Conservation (phyloP, 2,888 invertebrate species). For the Celastrina argiolus region DNA sequence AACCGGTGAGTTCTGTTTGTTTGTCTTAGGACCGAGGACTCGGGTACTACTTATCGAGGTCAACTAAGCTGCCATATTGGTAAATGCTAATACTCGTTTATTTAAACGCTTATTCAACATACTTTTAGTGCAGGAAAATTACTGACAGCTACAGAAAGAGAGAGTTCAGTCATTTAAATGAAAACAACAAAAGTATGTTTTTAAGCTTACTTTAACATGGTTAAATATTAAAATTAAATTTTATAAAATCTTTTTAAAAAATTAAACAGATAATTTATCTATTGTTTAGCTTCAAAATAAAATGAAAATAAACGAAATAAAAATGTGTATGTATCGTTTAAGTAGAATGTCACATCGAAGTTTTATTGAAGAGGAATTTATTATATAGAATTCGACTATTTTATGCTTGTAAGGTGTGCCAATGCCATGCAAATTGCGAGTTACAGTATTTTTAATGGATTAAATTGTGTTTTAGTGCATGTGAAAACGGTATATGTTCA, state of each 20-base stretch:
- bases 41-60: conserved; percentile 49
- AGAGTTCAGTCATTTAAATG: conserved; percentile 31
- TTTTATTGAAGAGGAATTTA: not conserved
- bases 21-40: conserved; percentile 39
- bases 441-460: not conserved
- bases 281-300: conserved; percentile 21
- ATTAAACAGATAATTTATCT: not conserved
- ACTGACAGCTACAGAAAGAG: conserved; percentile 25
- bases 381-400: conserved; percentile 8
- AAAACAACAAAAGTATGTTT: conserved; percentile 65
- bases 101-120: conserved; percentile 57
- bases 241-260: not conserved
- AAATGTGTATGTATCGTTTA: conserved; percentile 16
- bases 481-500: conserved; percentile 6
- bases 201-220: conserved; percentile 40
- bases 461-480: conserved; percentile 16
- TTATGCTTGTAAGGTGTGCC: conserved; percentile 32
- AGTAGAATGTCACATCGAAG: not conserved
- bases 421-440: conserved; percentile 43
- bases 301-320: conserved; percentile 26
- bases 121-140: conserved; percentile 49
- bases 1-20: conserved; percentile 40
- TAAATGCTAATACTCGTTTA: conserved; percentile 71
- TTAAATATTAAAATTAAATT: not conserved
- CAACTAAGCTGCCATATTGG: conserved; percentile 75